These are phyloP conservation scores for Platichthys stellatus DNA, from an alignment of 2,113 vertebrate genomes.

Conservation along the genomic window DNA sequence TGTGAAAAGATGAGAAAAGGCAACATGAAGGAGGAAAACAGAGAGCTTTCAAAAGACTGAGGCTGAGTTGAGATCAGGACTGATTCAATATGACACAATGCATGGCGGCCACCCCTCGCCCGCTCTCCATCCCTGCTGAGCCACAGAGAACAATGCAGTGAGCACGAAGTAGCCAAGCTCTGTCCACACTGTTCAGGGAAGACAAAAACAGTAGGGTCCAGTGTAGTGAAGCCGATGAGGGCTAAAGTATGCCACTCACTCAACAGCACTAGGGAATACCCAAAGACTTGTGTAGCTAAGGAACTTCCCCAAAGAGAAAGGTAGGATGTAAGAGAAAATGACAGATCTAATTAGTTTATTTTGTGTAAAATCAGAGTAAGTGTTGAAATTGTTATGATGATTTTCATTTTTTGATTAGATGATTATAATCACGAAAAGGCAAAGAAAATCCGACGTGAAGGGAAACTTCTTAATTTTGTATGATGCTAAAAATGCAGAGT, in stretches of 20 bases:
- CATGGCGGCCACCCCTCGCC: constrained; percentile 20
- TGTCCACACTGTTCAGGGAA: constrained; percentile 1
- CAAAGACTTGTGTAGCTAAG: no score
- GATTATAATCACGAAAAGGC: background rate
- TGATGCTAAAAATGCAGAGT: background rate
- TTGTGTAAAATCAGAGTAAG: no score
- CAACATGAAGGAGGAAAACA: background rate
- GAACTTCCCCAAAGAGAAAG: no score
- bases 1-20: constrained; percentile 2
- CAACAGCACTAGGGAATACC: no score
- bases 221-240: background rate
- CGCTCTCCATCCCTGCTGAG: constrained; percentile 2
- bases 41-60: constrained; percentile 26
- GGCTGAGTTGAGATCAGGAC: constrained; percentile 31
- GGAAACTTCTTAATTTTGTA: no score
- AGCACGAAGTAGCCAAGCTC: background rate
- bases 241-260: background rate
- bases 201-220: constrained; percentile 7
- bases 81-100: constrained; percentile 36
- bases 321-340: no score
- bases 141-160: constrained; percentile 10
- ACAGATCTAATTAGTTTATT: no score
- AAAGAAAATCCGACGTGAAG: background rate
- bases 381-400: no score
- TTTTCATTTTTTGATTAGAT: no score